A percentile compares a stretch with the other conserved stretches of the same genome.
Evolutionary conservation across 2,888 invertebrate genomes (phyloP).

Genomic region (Drosophila prostipennis): DNA sequence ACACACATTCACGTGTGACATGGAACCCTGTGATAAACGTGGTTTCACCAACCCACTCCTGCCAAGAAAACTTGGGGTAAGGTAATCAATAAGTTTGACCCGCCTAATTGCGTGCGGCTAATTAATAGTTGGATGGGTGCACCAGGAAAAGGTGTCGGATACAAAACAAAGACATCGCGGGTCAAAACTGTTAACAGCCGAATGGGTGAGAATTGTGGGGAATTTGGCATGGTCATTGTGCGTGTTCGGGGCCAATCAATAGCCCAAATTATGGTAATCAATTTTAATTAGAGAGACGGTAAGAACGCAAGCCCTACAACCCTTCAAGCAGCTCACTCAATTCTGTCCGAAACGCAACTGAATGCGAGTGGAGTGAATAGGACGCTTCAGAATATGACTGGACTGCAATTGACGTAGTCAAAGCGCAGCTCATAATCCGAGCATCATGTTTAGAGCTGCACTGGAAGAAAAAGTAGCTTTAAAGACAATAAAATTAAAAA

Average conservation of each 20-base stretch:
- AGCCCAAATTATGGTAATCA: slow-evolving; percentile 76
- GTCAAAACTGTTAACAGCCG: slow-evolving; percentile 49
- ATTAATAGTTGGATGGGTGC: slow-evolving; percentile 59
- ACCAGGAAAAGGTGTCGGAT: slow-evolving; percentile 65
- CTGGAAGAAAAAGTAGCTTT: slow-evolving; percentile 28
- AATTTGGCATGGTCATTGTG: slow-evolving; percentile 53
- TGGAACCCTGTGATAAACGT: slow-evolving; percentile 4
- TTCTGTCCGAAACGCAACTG: slow-evolving; percentile 15
- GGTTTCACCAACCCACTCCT: slow-evolving; percentile 8
- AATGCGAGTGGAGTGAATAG: slow-evolving; percentile 14
- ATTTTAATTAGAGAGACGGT: slow-evolving; percentile 70
- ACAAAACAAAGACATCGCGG: slow-evolving; percentile 62
- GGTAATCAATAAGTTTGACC: slow-evolving; percentile 52
- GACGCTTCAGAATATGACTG: slow-evolving; percentile 24
- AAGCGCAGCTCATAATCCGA: slow-evolving; percentile 69
- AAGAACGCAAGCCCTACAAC: slow-evolving; percentile 14
- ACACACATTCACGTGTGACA: slow-evolving; percentile 22
- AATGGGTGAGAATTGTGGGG: slow-evolving; percentile 37
- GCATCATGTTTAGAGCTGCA: slow-evolving; percentile 21
- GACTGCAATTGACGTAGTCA: slow-evolving; percentile 75
- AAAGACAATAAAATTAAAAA: too few species aligned
- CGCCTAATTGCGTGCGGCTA: slow-evolving; percentile 69
- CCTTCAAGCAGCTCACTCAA: slow-evolving; percentile 38
- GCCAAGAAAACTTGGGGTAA: slow-evolving; percentile 13
- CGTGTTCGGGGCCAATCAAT: slow-evolving; percentile 69